Conservation (phyloP, 2,797 vertebrate species). For the Siniperca undulata region DNA sequence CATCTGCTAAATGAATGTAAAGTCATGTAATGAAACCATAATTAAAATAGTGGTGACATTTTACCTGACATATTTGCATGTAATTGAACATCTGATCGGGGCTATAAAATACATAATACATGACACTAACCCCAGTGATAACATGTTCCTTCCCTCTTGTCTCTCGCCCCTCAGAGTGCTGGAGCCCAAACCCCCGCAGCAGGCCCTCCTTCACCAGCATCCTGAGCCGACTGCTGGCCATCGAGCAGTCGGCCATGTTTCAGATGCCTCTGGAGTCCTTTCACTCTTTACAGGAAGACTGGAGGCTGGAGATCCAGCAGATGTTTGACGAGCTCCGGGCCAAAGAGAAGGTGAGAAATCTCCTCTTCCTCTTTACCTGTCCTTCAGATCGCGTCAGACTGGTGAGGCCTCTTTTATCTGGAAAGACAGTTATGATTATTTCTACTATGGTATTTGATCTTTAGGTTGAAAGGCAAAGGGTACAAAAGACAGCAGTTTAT, state of each 20-base stretch:
- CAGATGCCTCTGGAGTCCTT: constrained; percentile 95
- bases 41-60: not conserved
- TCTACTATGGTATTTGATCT: not conserved
- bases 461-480: not conserved
- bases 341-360: constrained; percentile 90
- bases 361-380: too few species aligned
- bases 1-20: not conserved
- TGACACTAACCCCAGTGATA: not conserved
- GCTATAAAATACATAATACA: not conserved
- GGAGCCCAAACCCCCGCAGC: constrained; percentile 90
- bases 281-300: constrained; percentile 94
- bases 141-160: not conserved
- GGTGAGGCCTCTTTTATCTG: too few species aligned
- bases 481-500: too few species aligned
- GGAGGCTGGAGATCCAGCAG: constrained; percentile 93
- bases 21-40: not conserved
- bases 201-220: constrained; percentile 90
- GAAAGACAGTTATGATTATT: too few species aligned
- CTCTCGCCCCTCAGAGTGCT: constrained; percentile 86
- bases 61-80: too few species aligned
- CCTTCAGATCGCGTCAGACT: not conserved
- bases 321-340: constrained; percentile 94
- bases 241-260: constrained; percentile 93
- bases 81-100: not conserved
- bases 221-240: constrained; percentile 86